Evolutionary conservation across 1,140 invertebrate species (phyloP).

Genomic region (Neodiprion lecontei): DNA sequence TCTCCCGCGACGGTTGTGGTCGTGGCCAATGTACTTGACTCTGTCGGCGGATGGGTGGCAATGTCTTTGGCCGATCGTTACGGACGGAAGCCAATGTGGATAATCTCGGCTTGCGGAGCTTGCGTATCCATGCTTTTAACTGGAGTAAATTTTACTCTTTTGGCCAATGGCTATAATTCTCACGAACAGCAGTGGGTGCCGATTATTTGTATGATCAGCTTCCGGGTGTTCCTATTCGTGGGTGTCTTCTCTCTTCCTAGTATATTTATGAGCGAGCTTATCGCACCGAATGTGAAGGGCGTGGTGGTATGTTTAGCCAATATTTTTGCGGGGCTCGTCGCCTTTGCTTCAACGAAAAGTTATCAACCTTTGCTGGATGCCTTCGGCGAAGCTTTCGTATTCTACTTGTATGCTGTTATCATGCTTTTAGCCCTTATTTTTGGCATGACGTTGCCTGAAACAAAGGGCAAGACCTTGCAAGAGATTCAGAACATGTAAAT

Average conservation of each 20-base stretch:
- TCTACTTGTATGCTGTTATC: conserved; percentile 31
- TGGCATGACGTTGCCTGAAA: conserved; percentile 67
- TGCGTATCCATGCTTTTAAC: conserved; percentile 36
- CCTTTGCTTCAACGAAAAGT: conserved; percentile 43
- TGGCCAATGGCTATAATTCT: conserved; percentile 16
- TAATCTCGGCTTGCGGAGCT: conserved; percentile 34
- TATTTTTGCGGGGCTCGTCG: conserved; percentile 33
- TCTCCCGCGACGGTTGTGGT: conserved; percentile 41
- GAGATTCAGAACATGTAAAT: conserved; percentile 58
- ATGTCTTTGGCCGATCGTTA: conserved; percentile 38
- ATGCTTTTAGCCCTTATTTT: conserved; percentile 57
- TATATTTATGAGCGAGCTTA: conserved; percentile 52
- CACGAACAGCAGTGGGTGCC: conserved; percentile 37
- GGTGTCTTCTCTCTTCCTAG: conserved; percentile 40
- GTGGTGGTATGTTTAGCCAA: conserved; percentile 42
- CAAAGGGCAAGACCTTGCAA: conserved; percentile 65
- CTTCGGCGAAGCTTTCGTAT: conserved; percentile 34
- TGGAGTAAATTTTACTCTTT: conserved; percentile 33
- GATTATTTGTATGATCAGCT: conserved; percentile 39
- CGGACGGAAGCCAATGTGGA: conserved; percentile 38
- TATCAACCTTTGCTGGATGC: conserved; percentile 33
- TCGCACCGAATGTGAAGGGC: conserved; percentile 46
- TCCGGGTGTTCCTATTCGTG: conserved; percentile 35
- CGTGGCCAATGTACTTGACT: conserved; percentile 35
- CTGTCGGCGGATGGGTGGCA: conserved; percentile 31